A percentile compares a stretch with the other conserved stretches of the same genome.
These are phyloP conservation scores for Mystacornis crossleyi DNA, from an alignment of 2,113 vertebrate genomes.

Conservation along the genomic window DNA sequence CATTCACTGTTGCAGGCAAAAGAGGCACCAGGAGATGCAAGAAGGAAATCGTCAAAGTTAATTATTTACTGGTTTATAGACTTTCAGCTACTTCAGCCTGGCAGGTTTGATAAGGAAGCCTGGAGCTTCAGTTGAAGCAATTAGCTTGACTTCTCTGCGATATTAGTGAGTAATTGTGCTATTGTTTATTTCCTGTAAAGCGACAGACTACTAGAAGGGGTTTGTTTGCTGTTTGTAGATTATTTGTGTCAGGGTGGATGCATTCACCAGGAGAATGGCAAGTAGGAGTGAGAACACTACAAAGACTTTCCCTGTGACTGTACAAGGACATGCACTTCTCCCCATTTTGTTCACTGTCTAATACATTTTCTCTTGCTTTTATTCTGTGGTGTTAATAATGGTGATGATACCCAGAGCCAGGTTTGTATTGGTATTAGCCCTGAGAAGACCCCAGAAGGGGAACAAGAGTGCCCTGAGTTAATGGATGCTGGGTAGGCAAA, in stretches of 20 bases:
- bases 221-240: neutral
- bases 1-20: neutral
- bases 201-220: neutral
- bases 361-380: neutral
- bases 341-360: neutral
- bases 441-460: neutral
- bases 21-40: neutral
- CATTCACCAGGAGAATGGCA: neutral
- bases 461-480: neutral
- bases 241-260: neutral
- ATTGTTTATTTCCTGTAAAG: neutral
- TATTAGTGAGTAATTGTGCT: neutral
- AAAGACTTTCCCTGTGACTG: neutral
- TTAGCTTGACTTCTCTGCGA: neutral
- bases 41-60: neutral
- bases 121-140: neutral
- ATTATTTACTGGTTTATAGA: neutral
- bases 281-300: neutral
- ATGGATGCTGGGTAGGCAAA: neutral
- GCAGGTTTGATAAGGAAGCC: conserved; percentile 14
- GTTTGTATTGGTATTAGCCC: neutral
- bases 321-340: neutral
- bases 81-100: neutral
- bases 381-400: neutral
- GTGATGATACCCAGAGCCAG: neutral